Conservation (phyloP, 2,888 invertebrate genomes). For the Meiosimyza decipiens region DNA sequence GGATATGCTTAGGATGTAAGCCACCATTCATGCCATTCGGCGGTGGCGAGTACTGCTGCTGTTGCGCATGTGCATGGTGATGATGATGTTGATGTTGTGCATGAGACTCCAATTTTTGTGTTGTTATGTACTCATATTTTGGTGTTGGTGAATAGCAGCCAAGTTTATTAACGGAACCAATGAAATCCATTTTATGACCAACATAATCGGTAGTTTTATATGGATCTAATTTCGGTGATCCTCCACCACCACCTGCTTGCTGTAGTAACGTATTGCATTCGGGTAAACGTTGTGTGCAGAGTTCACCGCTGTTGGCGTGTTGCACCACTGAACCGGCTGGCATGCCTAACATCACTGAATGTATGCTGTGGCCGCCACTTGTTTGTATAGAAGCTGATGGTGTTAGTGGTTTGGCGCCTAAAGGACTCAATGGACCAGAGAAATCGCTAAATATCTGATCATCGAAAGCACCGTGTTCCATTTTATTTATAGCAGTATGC, state of each 20-base stretch:
- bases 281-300: conserved; percentile 63
- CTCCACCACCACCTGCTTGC: conserved; percentile 28
- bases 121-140: conserved; percentile 64
- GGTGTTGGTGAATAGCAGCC: conserved; percentile 66
- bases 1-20: conserved; percentile 34
- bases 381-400: conserved; percentile 62
- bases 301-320: conserved; percentile 47
- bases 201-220: conserved; percentile 61
- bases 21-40: conserved; percentile 35
- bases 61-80: conserved; percentile 48
- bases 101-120: conserved; percentile 56
- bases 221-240: conserved; percentile 63
- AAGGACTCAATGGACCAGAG: conserved; percentile 70
- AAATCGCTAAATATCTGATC: conserved; percentile 85
- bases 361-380: conserved; percentile 69
- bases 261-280: conserved; percentile 66
- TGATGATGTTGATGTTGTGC: conserved; percentile 40
- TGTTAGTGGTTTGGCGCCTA: conserved; percentile 63
- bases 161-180: conserved; percentile 56
- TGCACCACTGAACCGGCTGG: conserved; percentile 54
- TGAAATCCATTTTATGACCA: conserved; percentile 63
- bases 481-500: conserved; percentile 49
- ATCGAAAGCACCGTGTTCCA: conserved; percentile 80
- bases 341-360: conserved; percentile 75
- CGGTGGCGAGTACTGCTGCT: conserved; percentile 53